phyloP scores from a whole-genome alignment of 1,140 invertebrate species.

The Camponotus floridanus region DNA sequence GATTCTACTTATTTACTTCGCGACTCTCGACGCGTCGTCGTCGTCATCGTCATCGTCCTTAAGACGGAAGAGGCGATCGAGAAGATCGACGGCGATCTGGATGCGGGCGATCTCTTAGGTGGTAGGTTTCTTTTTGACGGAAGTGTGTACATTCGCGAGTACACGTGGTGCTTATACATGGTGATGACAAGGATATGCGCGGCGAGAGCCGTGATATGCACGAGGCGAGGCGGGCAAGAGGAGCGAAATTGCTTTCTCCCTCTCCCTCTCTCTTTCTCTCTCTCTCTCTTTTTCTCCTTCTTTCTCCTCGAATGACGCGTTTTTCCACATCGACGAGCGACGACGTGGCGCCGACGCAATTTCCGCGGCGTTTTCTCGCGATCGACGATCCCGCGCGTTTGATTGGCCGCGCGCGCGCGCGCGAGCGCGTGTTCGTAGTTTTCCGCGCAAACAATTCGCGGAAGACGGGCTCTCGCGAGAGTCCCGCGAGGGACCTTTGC shows the following conservation, averaged over 20 bases:
- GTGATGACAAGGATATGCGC: background rate
- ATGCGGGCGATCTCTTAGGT: background rate
- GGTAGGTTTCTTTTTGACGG: background rate
- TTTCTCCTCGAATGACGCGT: background rate
- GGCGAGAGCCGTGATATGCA: background rate
- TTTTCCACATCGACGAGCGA: constrained; percentile 54
- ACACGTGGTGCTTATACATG: constrained; percentile 27
- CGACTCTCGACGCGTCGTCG: background rate
- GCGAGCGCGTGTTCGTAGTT: background rate
- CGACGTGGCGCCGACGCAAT: constrained; percentile 54
- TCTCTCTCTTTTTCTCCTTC: too few species aligned
- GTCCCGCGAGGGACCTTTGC: background rate
- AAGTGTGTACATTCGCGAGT: constrained; percentile 6
- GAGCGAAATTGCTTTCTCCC: background rate
- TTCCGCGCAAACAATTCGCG: constrained; percentile 28
- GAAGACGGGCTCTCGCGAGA: background rate
- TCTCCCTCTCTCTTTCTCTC: too few species aligned
- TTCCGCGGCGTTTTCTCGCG: constrained; percentile 44
- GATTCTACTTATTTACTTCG: background rate
- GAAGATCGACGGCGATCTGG: background rate
- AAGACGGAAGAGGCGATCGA: background rate
- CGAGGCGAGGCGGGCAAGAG: background rate
- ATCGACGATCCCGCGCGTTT: background rate
- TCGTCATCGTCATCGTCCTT: background rate
- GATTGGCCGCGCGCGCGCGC: background rate